These are phyloP conservation scores for Scatophagus argus DNA, from an alignment of 2,113 vertebrate species.

Conservation along the genomic window DNA sequence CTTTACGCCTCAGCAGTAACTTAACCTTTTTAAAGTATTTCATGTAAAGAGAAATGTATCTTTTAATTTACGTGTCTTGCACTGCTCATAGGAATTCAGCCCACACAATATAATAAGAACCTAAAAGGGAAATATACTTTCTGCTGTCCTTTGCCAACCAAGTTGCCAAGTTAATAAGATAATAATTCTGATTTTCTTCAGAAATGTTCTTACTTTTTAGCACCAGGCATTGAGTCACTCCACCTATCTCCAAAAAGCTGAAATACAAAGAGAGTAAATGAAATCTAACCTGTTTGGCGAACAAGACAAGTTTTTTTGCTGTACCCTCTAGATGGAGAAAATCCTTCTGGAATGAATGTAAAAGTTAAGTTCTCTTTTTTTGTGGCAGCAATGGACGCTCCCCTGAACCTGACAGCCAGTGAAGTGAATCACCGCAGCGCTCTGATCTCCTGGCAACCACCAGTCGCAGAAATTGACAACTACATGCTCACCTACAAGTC, in stretches of 20 bases:
- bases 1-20: not conserved
- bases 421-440: conserved; percentile 94
- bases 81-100: not conserved
- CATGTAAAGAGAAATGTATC: not conserved
- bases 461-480: conserved; percentile 92
- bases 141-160: not conserved
- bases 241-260: not conserved
- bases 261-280: not conserved
- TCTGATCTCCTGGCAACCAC: conserved; percentile 94
- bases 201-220: not conserved
- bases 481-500: conserved; percentile 96
- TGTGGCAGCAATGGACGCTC: conserved; percentile 91
- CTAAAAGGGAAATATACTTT: not conserved
- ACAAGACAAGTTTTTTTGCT: too few relatives aligned
- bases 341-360: not conserved
- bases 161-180: too few relatives aligned
- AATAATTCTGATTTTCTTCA: not conserved
- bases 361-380: conserved; percentile 1
- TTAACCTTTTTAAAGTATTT: not conserved
- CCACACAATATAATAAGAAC: too few relatives aligned
- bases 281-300: not conserved
- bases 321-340: not conserved
- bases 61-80: not conserved
- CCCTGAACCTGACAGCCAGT: conserved; percentile 92
- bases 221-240: not conserved